These are phyloP conservation scores for Nasalis larvatus DNA, from an alignment of 2,113 vertebrate genomes.

Conservation along the genomic window DNA sequence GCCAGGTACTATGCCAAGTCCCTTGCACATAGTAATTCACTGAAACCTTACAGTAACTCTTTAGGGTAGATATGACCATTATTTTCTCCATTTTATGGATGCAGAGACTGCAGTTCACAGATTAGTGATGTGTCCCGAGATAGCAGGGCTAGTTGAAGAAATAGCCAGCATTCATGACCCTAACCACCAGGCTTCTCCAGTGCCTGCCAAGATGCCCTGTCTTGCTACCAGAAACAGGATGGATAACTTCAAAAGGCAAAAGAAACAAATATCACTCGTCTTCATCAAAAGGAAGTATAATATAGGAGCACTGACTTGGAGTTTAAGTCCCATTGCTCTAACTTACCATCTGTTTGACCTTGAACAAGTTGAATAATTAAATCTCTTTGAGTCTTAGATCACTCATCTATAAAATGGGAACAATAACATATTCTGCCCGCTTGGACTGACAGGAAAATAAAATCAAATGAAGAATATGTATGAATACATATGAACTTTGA, in stretches of 20 bases:
- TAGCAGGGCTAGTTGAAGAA: background rate
- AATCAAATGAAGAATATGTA: slow-evolving; percentile 24
- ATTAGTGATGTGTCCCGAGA: background rate
- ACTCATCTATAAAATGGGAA: slow-evolving; percentile 34
- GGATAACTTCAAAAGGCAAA: slow-evolving; percentile 20
- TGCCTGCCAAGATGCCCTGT: background rate
- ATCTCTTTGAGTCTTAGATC: background rate
- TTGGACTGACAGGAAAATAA: background rate
- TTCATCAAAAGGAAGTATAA: background rate
- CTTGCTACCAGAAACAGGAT: background rate
- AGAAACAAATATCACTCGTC: background rate
- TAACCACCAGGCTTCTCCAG: background rate
- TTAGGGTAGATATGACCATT: background rate
- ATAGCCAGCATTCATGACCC: background rate
- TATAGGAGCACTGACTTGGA: background rate
- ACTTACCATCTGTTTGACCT: background rate
- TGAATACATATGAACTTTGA: background rate
- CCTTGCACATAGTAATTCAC: background rate
- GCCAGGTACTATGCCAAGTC: background rate
- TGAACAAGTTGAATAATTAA: slow-evolving; percentile 2
- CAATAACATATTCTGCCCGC: background rate
- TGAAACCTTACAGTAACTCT: background rate
- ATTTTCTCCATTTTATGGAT: background rate
- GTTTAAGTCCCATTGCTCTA: background rate
- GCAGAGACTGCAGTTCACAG: background rate